Conservation (phyloP, 2,888 invertebrate species). For the Metalampra italica region DNA sequence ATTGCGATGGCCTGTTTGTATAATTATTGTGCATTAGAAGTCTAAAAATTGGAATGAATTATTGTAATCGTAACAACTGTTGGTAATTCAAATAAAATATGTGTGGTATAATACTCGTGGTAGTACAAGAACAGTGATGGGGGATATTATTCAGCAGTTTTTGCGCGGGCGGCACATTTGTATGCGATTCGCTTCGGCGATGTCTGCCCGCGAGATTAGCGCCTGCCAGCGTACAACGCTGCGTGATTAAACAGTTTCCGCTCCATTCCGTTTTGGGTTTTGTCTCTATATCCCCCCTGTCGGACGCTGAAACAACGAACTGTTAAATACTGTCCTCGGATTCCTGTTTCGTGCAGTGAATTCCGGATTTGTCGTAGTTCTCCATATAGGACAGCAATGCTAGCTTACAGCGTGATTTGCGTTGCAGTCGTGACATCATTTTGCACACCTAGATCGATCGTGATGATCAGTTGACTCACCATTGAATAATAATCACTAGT, state of each 20-base stretch:
- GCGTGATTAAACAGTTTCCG: slow-evolving; percentile 68
- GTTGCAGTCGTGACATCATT: background rate
- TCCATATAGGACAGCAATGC: background rate
- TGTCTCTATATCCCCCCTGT: slow-evolving; percentile 23
- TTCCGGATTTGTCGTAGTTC: background rate
- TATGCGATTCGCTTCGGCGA: slow-evolving; percentile 68
- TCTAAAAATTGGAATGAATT: no score
- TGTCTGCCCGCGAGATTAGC: slow-evolving; percentile 64
- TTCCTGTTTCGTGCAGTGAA: slow-evolving; percentile 1
- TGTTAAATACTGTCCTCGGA: slow-evolving; percentile 5
- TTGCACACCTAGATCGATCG: background rate
- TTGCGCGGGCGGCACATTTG: slow-evolving; percentile 59
- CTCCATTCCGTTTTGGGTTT: slow-evolving; percentile 38
- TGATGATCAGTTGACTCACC: background rate
- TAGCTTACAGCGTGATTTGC: background rate
- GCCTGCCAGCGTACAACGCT: slow-evolving; percentile 45
- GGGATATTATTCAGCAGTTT: slow-evolving; percentile 71
- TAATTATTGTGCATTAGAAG: no score
- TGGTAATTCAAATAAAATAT: no score
- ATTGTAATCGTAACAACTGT: no score
- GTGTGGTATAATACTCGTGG: slow-evolving; percentile 51
- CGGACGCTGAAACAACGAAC: slow-evolving; percentile 7
- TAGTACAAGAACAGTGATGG: slow-evolving; percentile 45
- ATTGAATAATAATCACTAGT: background rate
- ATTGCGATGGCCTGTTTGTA: no score